Evolutionary conservation across 2,888 invertebrate species (phyloP).

Genomic region (Plemyria rubiginata): DNA sequence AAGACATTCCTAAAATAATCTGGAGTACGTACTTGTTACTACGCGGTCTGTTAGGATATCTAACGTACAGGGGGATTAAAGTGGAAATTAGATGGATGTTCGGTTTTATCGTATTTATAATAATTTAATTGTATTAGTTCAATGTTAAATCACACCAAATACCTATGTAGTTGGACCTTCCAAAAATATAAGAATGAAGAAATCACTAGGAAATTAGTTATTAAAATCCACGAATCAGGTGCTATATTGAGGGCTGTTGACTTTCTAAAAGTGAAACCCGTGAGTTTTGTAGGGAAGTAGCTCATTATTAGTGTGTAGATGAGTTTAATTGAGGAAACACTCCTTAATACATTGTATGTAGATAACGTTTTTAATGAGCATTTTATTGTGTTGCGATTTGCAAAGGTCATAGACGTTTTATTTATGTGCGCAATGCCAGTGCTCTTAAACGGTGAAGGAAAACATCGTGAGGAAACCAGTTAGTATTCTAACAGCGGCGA

Average conservation of each 20-base stretch:
- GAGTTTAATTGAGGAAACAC: neutral
- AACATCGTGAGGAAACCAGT: no score
- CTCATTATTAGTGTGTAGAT: neutral
- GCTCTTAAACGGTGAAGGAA: no score
- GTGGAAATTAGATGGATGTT: no score
- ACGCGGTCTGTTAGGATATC: no score
- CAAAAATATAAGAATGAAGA: constrained; percentile 1
- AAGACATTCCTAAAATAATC: no score
- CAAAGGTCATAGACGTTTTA: no score
- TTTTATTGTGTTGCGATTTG: no score
- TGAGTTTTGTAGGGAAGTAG: constrained; percentile 2
- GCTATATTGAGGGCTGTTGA: constrained; percentile 7
- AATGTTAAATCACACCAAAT: constrained; percentile 20
- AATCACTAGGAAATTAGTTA: constrained; percentile 20
- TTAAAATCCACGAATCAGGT: constrained; percentile 9
- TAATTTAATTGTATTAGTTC: constrained; percentile 10
- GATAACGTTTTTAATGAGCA: neutral
- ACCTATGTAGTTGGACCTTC: constrained; percentile 3
- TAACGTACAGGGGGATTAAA: no score
- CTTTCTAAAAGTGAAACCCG: constrained; percentile 16
- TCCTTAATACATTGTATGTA: neutral
- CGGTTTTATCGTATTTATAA: neutral
- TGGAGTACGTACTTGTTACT: no score
- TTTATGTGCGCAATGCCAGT: no score
- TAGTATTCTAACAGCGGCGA: no score